These are phyloP conservation scores for Sepiola atlantica DNA, from an alignment of 2,888 invertebrate genomes.

Conservation along the genomic window DNA sequence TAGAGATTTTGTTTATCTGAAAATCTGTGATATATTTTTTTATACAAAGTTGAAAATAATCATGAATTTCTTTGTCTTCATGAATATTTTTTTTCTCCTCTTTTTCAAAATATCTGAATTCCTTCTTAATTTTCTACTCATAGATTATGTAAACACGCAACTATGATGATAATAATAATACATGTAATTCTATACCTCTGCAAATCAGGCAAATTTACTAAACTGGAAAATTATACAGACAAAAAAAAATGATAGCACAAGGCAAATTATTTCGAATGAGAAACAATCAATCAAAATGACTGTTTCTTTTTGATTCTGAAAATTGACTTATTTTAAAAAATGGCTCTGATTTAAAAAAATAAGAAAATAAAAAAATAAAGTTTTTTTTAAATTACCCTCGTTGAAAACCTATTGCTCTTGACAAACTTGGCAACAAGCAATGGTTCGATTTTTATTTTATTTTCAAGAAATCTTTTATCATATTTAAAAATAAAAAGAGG, in stretches of 20 bases:
- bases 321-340: not conserved
- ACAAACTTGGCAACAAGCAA: not conserved
- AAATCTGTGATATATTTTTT: slow-evolving; percentile 32
- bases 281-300: not conserved
- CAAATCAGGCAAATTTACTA: not conserved
- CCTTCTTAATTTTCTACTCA: not conserved
- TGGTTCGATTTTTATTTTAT: not conserved
- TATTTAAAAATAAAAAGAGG: not conserved
- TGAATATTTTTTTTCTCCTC: not conserved
- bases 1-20: slow-evolving; percentile 20
- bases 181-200: not conserved
- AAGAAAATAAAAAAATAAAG: too few species aligned
- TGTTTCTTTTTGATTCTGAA: not conserved
- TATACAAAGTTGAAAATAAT: slow-evolving; percentile 32
- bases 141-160: not conserved
- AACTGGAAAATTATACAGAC: not conserved
- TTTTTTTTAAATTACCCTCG: not conserved
- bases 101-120: not conserved
- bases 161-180: not conserved
- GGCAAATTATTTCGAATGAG: not conserved
- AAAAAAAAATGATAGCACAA: not conserved
- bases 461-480: not conserved
- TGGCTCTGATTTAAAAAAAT: not conserved
- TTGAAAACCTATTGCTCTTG: not conserved
- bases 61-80: not conserved